A percentile compares a stretch with the other conserved stretches of the same genome.
phyloP scores from a whole-genome alignment of 2,888 invertebrate species.

The Meganola albula region DNA sequence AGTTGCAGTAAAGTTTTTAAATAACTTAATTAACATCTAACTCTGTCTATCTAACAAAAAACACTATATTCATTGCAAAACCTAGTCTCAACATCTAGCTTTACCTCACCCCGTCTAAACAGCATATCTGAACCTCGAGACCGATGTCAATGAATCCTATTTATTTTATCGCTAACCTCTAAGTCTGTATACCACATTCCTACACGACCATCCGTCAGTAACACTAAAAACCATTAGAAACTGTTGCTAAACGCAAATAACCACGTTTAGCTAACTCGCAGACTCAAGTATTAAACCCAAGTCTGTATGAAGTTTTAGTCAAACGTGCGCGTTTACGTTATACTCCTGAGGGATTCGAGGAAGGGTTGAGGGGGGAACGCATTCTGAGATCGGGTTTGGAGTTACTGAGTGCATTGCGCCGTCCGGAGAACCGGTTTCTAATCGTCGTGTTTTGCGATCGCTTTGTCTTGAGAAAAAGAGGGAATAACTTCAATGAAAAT shows the following conservation, averaged over 20 bases:
- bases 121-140: conserved; percentile 51
- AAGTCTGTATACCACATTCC: conserved; percentile 37
- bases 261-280: conserved; percentile 32
- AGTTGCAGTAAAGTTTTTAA: too few species aligned
- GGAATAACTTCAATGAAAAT: conserved; percentile 52
- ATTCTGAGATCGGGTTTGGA: conserved; percentile 34
- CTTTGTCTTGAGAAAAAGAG: conserved; percentile 53
- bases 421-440: conserved; percentile 64
- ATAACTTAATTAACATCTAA: conserved; percentile 7
- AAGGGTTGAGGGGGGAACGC: conserved; percentile 37
- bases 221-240: conserved; percentile 28
- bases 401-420: conserved; percentile 54
- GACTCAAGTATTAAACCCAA: conserved; percentile 27
- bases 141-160: conserved; percentile 65
- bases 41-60: conserved; percentile 2
- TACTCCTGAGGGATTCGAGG: conserved; percentile 26
- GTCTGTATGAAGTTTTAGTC: conserved; percentile 20
- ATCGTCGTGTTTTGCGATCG: conserved; percentile 60
- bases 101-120: conserved; percentile 52
- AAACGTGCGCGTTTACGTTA: conserved; percentile 41
- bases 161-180: conserved; percentile 51
- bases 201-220: conserved; percentile 28
- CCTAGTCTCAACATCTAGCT: conserved; percentile 33
- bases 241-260: conserved; percentile 30
- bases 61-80: conserved; percentile 17